phyloP scores from a whole-genome alignment of 2,888 invertebrate genomes.

The Gastrophysa polygoni region DNA sequence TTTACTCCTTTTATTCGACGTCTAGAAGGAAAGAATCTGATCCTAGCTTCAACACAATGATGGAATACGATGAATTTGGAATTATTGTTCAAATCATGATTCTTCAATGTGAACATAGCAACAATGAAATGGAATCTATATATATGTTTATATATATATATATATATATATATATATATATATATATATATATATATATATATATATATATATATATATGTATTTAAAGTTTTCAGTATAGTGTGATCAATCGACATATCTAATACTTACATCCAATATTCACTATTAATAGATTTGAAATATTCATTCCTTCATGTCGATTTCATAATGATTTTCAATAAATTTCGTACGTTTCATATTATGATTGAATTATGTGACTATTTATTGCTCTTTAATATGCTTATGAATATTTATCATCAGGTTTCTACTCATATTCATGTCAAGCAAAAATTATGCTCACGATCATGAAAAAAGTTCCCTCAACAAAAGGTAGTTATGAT shows the following conservation, averaged over 20 bases:
- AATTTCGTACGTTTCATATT: not conserved
- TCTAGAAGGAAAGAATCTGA: too few relatives aligned
- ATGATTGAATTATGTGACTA: conserved; percentile 5
- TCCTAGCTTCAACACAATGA: too few relatives aligned
- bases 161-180: too few relatives aligned
- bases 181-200: too few relatives aligned
- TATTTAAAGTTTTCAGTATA: too few relatives aligned
- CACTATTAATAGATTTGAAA: not conserved
- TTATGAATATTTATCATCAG: conserved; percentile 11
- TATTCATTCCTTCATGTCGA: conserved; percentile 7
- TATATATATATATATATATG: too few relatives aligned
- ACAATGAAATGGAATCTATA: too few relatives aligned
- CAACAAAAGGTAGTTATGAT: not conserved
- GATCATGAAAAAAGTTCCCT: not conserved
- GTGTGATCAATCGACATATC: not conserved
- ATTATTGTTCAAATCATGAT: too few relatives aligned
- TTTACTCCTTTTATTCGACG: too few relatives aligned
- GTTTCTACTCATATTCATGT: conserved; percentile 1
- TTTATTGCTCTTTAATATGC: conserved; percentile 5
- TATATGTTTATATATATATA: too few relatives aligned
- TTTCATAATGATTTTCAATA: conserved; percentile 8
- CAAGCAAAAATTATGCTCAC: not conserved
- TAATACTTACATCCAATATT: not conserved
- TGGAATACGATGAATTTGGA: too few relatives aligned
- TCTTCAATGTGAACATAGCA: too few relatives aligned